phyloP scores from a whole-genome alignment of 1,140 invertebrate species.

The Sycophila sp. region DNA sequence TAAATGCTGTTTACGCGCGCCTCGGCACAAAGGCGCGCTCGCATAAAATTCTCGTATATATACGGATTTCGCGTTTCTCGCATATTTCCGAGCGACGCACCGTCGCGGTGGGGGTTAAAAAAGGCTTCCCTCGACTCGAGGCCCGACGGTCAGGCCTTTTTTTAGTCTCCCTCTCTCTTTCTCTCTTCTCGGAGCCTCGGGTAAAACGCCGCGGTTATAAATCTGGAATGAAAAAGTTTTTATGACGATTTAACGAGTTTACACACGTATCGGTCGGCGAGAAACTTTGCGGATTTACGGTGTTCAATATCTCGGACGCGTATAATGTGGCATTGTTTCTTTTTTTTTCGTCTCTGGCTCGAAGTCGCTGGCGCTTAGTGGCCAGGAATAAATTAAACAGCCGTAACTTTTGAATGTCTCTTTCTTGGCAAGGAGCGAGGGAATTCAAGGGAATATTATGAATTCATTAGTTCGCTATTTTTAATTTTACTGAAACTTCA shows the following conservation, averaged over 20 bases:
- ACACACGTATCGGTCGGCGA: too few species aligned
- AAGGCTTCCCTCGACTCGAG: too few species aligned
- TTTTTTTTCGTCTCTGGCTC: background rate
- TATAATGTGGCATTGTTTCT: background rate
- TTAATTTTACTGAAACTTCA: too few species aligned
- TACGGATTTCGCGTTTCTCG: background rate
- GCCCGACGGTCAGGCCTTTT: too few species aligned
- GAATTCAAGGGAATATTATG: too few species aligned
- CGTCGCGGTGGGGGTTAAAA: too few species aligned
- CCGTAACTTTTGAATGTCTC: background rate
- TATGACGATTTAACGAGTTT: background rate
- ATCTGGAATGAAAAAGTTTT: background rate
- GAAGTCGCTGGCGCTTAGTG: too few species aligned
- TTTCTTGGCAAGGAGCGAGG: too few species aligned
- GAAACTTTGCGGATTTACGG: too few species aligned
- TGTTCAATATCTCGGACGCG: too few species aligned
- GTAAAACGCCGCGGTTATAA: too few species aligned
- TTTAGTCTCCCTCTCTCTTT: background rate
- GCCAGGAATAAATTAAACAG: background rate
- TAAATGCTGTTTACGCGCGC: constrained; percentile 15
- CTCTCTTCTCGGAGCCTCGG: background rate
- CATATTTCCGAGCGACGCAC: background rate
- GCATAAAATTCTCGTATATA: constrained; percentile 8
- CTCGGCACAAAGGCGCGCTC: background rate
- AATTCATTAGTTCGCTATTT: too few species aligned